Evolutionary conservation across 2,888 invertebrate genomes (phyloP).

Genomic region (Bellardia pandia): DNA sequence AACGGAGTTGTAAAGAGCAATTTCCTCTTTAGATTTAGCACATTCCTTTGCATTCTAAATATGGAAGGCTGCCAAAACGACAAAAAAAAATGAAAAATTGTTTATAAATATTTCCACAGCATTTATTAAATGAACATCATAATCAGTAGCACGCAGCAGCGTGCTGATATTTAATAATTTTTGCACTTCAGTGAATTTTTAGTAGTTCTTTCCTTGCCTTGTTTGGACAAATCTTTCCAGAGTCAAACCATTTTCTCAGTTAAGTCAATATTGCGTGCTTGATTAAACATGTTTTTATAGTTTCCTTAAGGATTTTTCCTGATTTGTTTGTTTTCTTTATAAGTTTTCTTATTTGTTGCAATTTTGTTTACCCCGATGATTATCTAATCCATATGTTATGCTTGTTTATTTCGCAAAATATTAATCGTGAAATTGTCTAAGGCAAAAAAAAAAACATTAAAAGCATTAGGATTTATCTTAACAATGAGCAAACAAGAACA

Average conservation of each 20-base stretch:
- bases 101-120: conserved; percentile 55
- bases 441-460: conserved; percentile 9
- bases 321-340: conserved; percentile 21
- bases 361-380: conserved; percentile 34
- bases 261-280: conserved; percentile 36
- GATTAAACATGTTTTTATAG: conserved; percentile 14
- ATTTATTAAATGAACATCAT: conserved; percentile 50
- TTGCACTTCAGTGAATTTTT: conserved; percentile 21
- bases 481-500: not conserved
- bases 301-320: not conserved
- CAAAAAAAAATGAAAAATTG: conserved; percentile 3
- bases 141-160: conserved; percentile 20
- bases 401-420: not conserved
- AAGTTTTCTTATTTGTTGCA: conserved; percentile 18
- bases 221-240: not conserved
- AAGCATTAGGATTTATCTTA: conserved; percentile 14
- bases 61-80: not conserved
- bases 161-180: conserved; percentile 13
- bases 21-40: conserved; percentile 17
- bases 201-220: not conserved
- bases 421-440: not conserved
- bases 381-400: not conserved
- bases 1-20: conserved; percentile 2
- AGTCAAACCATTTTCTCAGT: not conserved
- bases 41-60: conserved; percentile 1